Conservation (phyloP, 2,113 vertebrate genomes). For the Desmodus rotundus region DNA sequence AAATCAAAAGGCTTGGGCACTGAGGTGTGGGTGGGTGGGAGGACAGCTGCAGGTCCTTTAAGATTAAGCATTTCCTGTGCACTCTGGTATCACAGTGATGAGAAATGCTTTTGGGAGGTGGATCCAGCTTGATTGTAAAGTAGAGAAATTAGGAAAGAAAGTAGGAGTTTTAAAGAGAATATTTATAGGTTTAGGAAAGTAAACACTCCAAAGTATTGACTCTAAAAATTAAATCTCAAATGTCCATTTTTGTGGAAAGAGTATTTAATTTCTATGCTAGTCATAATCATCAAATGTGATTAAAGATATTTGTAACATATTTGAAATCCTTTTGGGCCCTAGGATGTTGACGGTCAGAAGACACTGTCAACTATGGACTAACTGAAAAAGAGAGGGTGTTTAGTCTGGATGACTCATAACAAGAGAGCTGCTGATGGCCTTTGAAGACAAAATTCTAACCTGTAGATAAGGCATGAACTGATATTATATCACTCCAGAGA, state of each 20-base stretch:
- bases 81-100: background rate
- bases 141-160: background rate
- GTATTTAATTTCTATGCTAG: background rate
- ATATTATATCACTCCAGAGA: background rate
- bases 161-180: background rate
- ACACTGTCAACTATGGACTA: background rate
- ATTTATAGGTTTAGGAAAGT: background rate
- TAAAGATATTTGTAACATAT: background rate
- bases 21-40: conserved; percentile 59
- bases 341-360: background rate
- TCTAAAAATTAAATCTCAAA: background rate
- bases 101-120: conserved; percentile 4
- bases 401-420: background rate
- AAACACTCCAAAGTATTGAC: background rate
- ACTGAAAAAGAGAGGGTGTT: background rate
- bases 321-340: background rate
- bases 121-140: background rate
- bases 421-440: background rate
- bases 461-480: background rate
- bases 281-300: background rate
- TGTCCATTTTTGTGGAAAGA: background rate
- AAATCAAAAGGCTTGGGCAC: conserved; percentile 45
- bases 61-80: conserved; percentile 10
- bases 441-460: background rate
- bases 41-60: background rate